A percentile compares a stretch with the other conserved stretches of the same genome.
These are phyloP conservation scores for Remorina albescens DNA, from an alignment of 2,797 vertebrate species.

Conservation along the genomic window DNA sequence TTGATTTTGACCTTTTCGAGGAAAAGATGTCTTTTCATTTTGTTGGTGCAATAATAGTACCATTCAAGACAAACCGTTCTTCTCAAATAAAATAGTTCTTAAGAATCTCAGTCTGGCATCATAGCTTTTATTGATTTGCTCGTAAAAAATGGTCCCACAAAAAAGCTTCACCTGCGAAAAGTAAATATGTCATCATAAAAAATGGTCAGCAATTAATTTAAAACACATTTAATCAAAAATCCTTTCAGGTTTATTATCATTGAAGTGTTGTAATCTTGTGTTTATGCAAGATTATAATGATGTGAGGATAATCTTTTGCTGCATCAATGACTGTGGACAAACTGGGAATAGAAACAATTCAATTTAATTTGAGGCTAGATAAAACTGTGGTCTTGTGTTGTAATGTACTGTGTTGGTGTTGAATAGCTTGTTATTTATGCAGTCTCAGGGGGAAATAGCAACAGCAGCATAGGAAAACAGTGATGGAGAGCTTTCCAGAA, in stretches of 20 bases:
- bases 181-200: slow-evolving; percentile 28
- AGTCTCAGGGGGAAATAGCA: slow-evolving; percentile 35
- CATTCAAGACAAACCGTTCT: slow-evolving; percentile 31
- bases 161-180: background rate
- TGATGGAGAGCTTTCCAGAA: slow-evolving; percentile 55
- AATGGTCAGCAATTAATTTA: slow-evolving; percentile 16
- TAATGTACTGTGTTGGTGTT: slow-evolving; percentile 25
- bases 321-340: slow-evolving; percentile 25
- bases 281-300: slow-evolving; percentile 21
- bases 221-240: slow-evolving; percentile 13
- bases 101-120: slow-evolving; percentile 13
- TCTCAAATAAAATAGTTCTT: slow-evolving; percentile 26
- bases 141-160: background rate
- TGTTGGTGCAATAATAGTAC: slow-evolving; percentile 39
- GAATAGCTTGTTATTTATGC: slow-evolving; percentile 51
- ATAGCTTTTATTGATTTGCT: slow-evolving; percentile 17
- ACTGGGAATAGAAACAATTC: slow-evolving; percentile 38
- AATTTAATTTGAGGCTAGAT: slow-evolving; percentile 46
- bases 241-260: slow-evolving; percentile 31
- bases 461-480: slow-evolving; percentile 40
- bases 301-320: slow-evolving; percentile 36
- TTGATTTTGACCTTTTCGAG: slow-evolving; percentile 59
- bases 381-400: slow-evolving; percentile 51
- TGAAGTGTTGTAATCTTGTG: slow-evolving; percentile 9
- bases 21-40: slow-evolving; percentile 53